Conservation (phyloP, 1,140 invertebrate genomes). For the Dendrolimus punctatus region DNA sequence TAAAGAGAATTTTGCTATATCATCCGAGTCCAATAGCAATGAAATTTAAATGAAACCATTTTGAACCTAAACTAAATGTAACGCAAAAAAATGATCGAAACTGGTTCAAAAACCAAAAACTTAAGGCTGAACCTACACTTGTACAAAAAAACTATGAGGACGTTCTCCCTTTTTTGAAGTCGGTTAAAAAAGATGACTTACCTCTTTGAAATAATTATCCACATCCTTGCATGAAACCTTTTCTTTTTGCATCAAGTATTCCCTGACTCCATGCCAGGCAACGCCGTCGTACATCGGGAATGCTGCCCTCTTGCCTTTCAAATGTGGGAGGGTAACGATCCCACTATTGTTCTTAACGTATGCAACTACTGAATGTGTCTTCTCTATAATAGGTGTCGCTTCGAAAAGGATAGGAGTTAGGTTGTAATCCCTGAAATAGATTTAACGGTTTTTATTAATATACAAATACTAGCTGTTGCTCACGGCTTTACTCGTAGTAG, state of each 20-base stretch:
- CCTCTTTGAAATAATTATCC: conserved; percentile 75
- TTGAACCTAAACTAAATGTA: too few species aligned
- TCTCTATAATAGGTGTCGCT: conserved; percentile 72
- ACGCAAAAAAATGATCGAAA: too few species aligned
- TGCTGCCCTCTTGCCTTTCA: conserved; percentile 80
- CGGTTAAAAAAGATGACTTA: too few species aligned
- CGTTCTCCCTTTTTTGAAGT: too few species aligned
- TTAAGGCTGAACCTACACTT: too few species aligned
- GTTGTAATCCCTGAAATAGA: conserved; percentile 69
- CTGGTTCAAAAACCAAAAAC: too few species aligned
- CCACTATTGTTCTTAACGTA: conserved; percentile 77
- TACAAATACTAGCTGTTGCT: too few species aligned
- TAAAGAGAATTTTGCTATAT: too few species aligned
- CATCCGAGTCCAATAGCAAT: too few species aligned
- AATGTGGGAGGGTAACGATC: conserved; percentile 74
- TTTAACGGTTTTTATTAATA: not conserved
- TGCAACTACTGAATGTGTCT: conserved; percentile 78
- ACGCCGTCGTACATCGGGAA: conserved; percentile 78
- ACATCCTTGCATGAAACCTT: conserved; percentile 62
- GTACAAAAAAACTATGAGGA: too few species aligned
- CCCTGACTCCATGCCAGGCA: conserved; percentile 76
- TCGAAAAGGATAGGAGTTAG: conserved; percentile 80
- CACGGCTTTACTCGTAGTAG: too few species aligned
- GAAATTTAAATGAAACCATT: too few species aligned
- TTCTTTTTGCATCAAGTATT: conserved; percentile 66